phyloP scores from a whole-genome alignment of 2,888 invertebrate species.

The Neoaliturus tenellus region DNA sequence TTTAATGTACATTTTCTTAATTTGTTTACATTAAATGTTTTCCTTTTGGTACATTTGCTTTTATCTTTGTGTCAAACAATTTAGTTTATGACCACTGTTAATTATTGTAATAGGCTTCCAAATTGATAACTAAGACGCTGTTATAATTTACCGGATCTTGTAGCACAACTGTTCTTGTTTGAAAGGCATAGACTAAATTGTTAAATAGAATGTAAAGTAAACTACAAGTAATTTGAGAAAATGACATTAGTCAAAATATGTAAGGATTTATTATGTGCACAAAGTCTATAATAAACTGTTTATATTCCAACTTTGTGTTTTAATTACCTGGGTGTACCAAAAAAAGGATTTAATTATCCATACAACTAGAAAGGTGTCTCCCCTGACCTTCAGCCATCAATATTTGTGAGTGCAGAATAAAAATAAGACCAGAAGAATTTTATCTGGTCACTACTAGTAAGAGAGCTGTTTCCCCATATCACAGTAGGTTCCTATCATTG shows the following conservation, averaged over 20 bases:
- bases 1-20: too few species aligned
- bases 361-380: too few species aligned
- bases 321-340: too few species aligned
- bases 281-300: slow-evolving; percentile 41
- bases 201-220: slow-evolving; percentile 18
- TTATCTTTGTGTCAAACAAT: neutral
- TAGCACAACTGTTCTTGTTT: slow-evolving; percentile 20
- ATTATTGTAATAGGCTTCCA: neutral
- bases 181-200: slow-evolving; percentile 2
- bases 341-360: too few species aligned
- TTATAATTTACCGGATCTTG: neutral
- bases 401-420: too few species aligned
- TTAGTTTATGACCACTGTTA: neutral
- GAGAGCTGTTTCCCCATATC: too few species aligned
- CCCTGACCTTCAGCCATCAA: too few species aligned
- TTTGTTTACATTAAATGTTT: too few species aligned
- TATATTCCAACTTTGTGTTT: slow-evolving; percentile 15
- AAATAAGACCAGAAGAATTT: too few species aligned
- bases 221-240: neutral
- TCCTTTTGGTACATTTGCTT: neutral
- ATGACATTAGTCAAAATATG: slow-evolving; percentile 19
- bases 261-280: slow-evolving; percentile 33
- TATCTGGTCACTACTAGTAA: too few species aligned
- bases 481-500: too few species aligned
- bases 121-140: neutral